Evolutionary conservation across 2,888 invertebrate species (phyloP).

Genomic region (Cybosia mesomella): DNA sequence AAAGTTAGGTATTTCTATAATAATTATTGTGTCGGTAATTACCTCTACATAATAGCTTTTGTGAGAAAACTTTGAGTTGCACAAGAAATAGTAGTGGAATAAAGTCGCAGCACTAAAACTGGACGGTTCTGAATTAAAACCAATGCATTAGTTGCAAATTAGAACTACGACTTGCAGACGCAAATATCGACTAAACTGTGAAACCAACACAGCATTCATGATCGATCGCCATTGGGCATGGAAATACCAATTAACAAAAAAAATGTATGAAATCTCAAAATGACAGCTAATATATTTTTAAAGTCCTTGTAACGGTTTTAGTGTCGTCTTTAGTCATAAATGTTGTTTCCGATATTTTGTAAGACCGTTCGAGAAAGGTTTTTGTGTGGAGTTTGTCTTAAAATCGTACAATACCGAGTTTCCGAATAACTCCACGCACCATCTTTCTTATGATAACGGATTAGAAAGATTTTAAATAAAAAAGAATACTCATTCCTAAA

Average conservation of each 20-base stretch:
- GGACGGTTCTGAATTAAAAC: conserved; percentile 42
- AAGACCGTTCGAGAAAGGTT: conserved; percentile 68
- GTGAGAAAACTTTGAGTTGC: conserved; percentile 82
- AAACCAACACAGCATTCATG: neutral
- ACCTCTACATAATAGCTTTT: conserved; percentile 83
- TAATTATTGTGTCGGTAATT: conserved; percentile 85
- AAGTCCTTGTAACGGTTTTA: conserved; percentile 63
- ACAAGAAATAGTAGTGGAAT: conserved; percentile 83
- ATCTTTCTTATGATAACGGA: conserved; percentile 65
- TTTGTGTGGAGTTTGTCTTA: conserved; percentile 71
- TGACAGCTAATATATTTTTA: conserved; percentile 43
- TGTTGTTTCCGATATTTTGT: conserved; percentile 86
- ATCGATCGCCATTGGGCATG: conserved; percentile 4
- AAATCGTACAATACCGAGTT: conserved; percentile 44
- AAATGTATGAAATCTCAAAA: conserved; percentile 40
- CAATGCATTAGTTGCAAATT: conserved; percentile 23
- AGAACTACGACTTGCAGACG: conserved; percentile 17
- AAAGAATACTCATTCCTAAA: conserved; percentile 84
- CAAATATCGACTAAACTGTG: neutral
- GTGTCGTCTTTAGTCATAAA: conserved; percentile 78
- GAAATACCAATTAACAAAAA: conserved; percentile 24
- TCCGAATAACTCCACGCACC: conserved; percentile 69
- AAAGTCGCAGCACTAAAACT: conserved; percentile 69
- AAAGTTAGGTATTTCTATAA: conserved; percentile 83
- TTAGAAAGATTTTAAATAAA: conserved; percentile 72